Percentiles rank a stretch among this genome's conserved stretches.
Conservation (phyloP, 2,797 vertebrate species). For the Perodicticus potto region DNA sequence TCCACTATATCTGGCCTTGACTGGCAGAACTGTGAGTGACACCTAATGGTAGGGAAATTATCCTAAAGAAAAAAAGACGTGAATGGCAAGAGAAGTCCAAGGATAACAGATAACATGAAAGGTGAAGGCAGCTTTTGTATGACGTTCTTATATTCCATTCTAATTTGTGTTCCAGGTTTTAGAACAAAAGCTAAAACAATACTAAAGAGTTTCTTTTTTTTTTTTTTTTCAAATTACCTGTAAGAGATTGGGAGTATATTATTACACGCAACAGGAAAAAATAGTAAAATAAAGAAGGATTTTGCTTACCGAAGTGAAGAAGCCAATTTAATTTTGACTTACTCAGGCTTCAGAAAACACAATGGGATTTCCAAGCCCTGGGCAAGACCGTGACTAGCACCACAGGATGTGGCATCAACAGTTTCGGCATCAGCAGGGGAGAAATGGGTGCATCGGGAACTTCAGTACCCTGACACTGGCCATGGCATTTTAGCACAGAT, state of each 20-base stretch:
- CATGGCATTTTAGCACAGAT: background rate
- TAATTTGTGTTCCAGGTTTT: background rate
- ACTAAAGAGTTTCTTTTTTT: background rate
- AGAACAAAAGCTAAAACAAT: conserved; percentile 19
- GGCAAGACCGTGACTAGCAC: too few species aligned
- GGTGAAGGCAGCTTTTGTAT: background rate
- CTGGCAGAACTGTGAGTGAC: background rate
- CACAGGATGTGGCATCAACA: rapidly evolving
- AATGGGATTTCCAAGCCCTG: background rate
- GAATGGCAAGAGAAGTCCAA: background rate
- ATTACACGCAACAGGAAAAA: background rate
- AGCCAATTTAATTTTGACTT: background rate
- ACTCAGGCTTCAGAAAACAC: conserved; percentile 7
- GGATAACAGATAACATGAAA: background rate
- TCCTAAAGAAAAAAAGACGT: background rate
- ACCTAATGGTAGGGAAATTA: background rate
- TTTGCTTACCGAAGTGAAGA: background rate
- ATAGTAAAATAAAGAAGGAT: background rate
- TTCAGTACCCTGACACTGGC: background rate
- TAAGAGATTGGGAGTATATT: background rate
- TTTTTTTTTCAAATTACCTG: background rate
- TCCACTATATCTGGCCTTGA: background rate
- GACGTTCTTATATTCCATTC: background rate
- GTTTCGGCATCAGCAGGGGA: background rate
- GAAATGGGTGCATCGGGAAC: background rate